Percentiles rank a stretch among this genome's conserved stretches.
phyloP scores from a whole-genome alignment of 2,888 invertebrate species.

The Formica aserva region DNA sequence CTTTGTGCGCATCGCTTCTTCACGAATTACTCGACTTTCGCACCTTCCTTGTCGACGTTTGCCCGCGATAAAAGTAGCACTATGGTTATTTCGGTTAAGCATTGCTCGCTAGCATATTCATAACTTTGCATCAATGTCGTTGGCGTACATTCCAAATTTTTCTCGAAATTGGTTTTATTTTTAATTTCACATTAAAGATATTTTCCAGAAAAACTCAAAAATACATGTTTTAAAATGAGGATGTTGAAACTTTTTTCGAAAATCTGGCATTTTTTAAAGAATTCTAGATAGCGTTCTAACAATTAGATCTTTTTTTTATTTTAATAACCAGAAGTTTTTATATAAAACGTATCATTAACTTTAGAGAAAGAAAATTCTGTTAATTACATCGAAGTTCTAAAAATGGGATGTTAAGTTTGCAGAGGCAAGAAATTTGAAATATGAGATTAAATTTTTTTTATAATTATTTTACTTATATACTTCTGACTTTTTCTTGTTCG shows the following conservation, averaged over 20 bases:
- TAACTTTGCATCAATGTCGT: conserved; percentile 3
- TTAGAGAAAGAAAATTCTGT: not conserved
- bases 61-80: not conserved
- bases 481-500: not conserved
- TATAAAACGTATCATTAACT: not conserved
- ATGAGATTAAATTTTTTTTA: not conserved
- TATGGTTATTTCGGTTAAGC: conserved; percentile 28
- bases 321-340: not conserved
- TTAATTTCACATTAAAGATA: not conserved
- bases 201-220: not conserved
- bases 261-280: not conserved
- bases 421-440: not conserved
- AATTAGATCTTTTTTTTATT: not conserved
- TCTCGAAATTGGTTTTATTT: not conserved
- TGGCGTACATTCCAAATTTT: not conserved
- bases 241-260: not conserved
- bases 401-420: not conserved
- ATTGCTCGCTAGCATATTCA: not conserved
- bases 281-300: not conserved
- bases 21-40: not conserved
- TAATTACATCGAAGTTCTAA: not conserved
- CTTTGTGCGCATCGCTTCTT: not conserved
- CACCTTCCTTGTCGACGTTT: conserved; percentile 15
- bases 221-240: not conserved
- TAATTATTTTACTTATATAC: not conserved